Evolutionary conservation across 2,888 invertebrate genomes (phyloP).

Genomic region (Tachina grossa): DNA sequence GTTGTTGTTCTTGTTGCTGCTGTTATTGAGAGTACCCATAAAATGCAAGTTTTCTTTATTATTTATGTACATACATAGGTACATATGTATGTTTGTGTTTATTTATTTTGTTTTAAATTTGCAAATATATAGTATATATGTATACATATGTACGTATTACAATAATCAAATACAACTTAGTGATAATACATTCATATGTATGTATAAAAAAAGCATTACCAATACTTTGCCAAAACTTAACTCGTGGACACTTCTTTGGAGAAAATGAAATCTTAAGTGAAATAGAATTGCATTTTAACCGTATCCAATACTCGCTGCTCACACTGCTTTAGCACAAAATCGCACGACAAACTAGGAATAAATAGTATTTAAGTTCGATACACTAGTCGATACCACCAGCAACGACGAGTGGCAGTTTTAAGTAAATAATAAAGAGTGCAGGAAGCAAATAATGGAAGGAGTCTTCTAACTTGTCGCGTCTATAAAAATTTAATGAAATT

Average conservation of each 20-base stretch:
- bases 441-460: constrained; percentile 14
- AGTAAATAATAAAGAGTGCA: neutral
- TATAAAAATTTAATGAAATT: constrained; percentile 12
- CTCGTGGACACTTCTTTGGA: constrained; percentile 5
- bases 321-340: constrained; percentile 5
- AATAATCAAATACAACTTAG: constrained; percentile 1
- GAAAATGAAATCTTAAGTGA: neutral
- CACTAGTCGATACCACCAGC: constrained; percentile 17
- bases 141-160: neutral
- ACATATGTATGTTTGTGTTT: neutral
- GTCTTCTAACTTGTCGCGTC: constrained; percentile 8
- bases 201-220: neutral
- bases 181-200: neutral
- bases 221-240: constrained; percentile 15
- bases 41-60: constrained; percentile 28
- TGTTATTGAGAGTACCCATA: constrained; percentile 32
- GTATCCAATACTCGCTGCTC: neutral
- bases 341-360: neutral
- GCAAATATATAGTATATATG: neutral
- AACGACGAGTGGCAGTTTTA: constrained; percentile 5
- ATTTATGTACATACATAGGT: too few species aligned
- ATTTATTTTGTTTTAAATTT: neutral
- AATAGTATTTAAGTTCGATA: constrained; percentile 19
- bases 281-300: neutral
- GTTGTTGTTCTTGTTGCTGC: neutral